phyloP scores from a whole-genome alignment of 2,113 vertebrate species.

The Azemiops feae region DNA sequence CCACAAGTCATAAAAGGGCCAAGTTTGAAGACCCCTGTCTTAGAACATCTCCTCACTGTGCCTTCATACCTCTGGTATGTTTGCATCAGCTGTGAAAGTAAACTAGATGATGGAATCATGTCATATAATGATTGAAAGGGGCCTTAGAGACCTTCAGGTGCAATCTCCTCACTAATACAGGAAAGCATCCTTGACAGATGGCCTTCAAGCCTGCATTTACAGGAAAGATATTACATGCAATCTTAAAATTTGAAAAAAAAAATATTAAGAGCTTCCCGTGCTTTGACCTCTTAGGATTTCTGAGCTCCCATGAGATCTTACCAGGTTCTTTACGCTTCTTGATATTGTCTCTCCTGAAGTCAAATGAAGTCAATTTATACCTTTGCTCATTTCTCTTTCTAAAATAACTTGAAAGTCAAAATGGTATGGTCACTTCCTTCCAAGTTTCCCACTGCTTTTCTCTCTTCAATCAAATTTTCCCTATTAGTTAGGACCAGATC shows the following conservation, averaged over 20 bases:
- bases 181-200: neutral
- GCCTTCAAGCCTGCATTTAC: neutral
- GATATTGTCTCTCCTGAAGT: neutral
- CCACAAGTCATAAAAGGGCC: too few relatives aligned
- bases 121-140: too few relatives aligned
- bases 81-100: neutral
- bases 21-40: neutral
- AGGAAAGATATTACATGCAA: neutral
- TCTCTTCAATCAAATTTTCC: neutral
- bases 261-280: neutral
- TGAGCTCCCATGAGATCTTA: neutral
- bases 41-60: neutral
- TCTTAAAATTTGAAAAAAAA: neutral
- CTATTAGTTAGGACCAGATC: neutral
- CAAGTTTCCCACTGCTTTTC: neutral
- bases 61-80: neutral
- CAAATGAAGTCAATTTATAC: neutral
- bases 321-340: neutral
- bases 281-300: neutral
- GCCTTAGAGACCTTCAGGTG: neutral
- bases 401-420: neutral
- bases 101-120: neutral
- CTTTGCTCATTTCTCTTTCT: neutral
- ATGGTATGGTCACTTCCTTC: neutral
- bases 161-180: neutral